Conservation (phyloP, 2,888 invertebrate species). For the Agrilus mali region DNA sequence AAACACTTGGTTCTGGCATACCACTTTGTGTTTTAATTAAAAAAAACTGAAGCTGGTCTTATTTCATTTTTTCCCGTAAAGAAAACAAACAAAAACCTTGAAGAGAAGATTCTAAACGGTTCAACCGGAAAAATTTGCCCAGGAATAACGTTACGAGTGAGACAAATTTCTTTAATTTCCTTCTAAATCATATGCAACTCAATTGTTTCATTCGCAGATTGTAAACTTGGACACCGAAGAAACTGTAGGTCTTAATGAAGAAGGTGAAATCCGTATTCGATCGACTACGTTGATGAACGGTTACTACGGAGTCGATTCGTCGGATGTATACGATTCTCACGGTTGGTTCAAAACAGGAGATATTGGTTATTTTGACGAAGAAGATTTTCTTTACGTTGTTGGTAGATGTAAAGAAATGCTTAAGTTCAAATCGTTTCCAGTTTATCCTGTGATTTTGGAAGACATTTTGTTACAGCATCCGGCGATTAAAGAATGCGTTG, state of each 20-base stretch:
- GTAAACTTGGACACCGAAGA: constrained; percentile 34
- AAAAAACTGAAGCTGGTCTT: constrained; percentile 3
- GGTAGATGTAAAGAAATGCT: constrained; percentile 36
- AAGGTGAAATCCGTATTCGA: constrained; percentile 41
- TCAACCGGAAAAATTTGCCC: too few species aligned
- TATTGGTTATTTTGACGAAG: constrained; percentile 35
- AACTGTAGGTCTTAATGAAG: constrained; percentile 33
- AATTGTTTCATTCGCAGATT: constrained; percentile 30
- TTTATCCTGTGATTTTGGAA: constrained; percentile 71
- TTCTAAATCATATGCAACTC: neutral
- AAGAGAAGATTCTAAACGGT: too few species aligned
- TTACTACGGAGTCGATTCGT: constrained; percentile 35
- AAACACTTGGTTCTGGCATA: too few species aligned
- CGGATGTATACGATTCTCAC: constrained; percentile 29
- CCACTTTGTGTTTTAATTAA: too few species aligned
- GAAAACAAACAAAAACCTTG: neutral
- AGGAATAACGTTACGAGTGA: too few species aligned
- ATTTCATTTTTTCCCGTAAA: neutral
- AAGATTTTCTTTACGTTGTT: constrained; percentile 33
- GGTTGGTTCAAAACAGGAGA: constrained; percentile 38
- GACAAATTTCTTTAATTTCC: constrained; percentile 1
- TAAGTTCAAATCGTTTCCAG: constrained; percentile 37
- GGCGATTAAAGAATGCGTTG: constrained; percentile 62
- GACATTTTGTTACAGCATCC: constrained; percentile 54
- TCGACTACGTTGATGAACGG: constrained; percentile 27